phyloP scores from a whole-genome alignment of 2,113 vertebrate genomes.

The Chelonoidis abingdonii region DNA sequence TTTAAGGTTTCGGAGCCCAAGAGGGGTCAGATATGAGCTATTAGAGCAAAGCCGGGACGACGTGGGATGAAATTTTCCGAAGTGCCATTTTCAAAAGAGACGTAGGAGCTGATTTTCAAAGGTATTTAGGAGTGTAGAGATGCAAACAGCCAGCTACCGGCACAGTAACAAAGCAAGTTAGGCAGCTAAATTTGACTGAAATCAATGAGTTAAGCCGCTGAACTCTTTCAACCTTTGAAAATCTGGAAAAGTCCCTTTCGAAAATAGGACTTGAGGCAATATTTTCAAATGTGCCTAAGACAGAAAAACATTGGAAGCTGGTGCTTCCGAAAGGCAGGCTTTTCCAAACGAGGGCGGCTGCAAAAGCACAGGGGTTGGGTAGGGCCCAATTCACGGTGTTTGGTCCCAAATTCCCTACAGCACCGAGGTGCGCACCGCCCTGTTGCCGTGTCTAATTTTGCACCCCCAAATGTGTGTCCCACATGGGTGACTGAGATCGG shows the following conservation, averaged over 20 bases:
- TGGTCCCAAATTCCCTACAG: background rate
- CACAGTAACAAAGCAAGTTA: background rate
- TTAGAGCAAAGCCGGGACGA: background rate
- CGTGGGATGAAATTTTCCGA: too few species aligned
- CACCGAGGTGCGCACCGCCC: background rate
- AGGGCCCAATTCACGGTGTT: slow-evolving; percentile 21
- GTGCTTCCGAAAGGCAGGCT: slow-evolving; percentile 39
- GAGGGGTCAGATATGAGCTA: background rate
- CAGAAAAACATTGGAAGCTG: slow-evolving; percentile 56
- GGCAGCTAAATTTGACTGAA: too few species aligned
- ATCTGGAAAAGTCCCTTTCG: background rate
- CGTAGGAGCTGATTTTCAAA: background rate
- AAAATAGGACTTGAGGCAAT: too few species aligned
- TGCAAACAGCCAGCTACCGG: too few species aligned
- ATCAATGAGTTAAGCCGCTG: too few species aligned
- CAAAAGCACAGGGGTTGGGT: slow-evolving; percentile 19
- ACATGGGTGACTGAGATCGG: slow-evolving; percentile 36
- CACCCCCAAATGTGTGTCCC: slow-evolving; percentile 44
- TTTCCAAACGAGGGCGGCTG: slow-evolving; percentile 33
- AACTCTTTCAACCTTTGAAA: too few species aligned
- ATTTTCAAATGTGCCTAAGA: slow-evolving; percentile 34
- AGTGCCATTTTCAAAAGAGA: background rate
- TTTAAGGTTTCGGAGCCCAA: background rate
- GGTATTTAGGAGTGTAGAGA: background rate
- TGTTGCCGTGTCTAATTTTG: slow-evolving; percentile 44